Conservation (phyloP, 2,113 vertebrate species). For the Mesoclemmys tuberculata region DNA sequence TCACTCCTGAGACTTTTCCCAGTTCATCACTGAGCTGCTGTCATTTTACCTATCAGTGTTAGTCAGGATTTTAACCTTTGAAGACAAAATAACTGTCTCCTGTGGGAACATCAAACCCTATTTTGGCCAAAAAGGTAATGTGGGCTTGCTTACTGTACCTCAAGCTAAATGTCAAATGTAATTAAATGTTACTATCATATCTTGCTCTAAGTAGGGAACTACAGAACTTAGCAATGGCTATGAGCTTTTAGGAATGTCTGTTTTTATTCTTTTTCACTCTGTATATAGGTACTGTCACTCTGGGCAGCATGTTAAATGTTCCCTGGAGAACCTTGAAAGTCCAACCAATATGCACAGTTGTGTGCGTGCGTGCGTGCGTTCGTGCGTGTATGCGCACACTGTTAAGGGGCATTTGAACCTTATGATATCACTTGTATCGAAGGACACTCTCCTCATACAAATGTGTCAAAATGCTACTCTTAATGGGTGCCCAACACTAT, state of each 20-base stretch:
- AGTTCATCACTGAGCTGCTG: constrained; percentile 33
- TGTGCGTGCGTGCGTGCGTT: not conserved
- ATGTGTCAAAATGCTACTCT: not conserved
- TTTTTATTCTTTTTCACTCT: not conserved
- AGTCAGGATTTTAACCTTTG: constrained; percentile 59
- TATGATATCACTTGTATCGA: not conserved
- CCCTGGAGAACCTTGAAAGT: not conserved
- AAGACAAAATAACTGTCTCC: constrained; percentile 63
- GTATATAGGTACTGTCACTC: not conserved
- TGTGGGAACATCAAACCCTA: constrained; percentile 52
- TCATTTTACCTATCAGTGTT: constrained; percentile 12
- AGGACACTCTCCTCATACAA: not conserved
- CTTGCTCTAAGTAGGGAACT: constrained; percentile 37
- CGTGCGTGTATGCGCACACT: not conserved
- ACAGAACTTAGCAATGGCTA: not conserved
- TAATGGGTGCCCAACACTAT: accelerated
- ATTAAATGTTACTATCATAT: constrained; percentile 50
- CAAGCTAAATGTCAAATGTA: constrained; percentile 70
- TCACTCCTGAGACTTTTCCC: not conserved
- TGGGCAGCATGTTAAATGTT: not conserved
- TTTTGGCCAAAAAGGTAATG: constrained; percentile 66
- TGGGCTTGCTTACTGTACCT: constrained; percentile 60
- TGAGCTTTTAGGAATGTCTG: not conserved
- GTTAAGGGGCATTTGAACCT: not conserved
- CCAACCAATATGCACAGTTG: not conserved